Evolutionary conservation across 1,140 invertebrate genomes (phyloP), one percentile per base, ranked within the genome.

Genomic region (Homarus americanus): DNA sequence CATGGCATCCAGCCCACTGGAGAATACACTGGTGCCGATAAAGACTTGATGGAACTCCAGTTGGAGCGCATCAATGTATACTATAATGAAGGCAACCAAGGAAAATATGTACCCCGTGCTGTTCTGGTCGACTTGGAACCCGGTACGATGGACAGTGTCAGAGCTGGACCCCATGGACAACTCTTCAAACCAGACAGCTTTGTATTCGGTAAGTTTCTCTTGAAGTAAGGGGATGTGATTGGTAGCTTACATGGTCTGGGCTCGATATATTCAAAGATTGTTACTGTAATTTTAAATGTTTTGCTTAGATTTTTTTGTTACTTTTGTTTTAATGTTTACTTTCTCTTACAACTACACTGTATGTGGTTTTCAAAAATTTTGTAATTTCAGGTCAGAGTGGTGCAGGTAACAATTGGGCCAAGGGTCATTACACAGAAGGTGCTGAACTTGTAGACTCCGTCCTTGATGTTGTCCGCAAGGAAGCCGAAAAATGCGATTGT

Each of bases 111-210:
- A 12, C 88, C 88, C 38, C 88, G 88, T 84, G 88, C 88, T 15
- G 69, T 90, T 49, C 82, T 90, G 40, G 88, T 90, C 34, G 88
- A 90, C 41, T 38, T 90, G 79, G 88, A 90, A 53, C 88, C 88
- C 32, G 88, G 88, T 34, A 90, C 88, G 24, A 90, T 90, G 88
- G 88, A 90, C 80, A 90, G 88, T 66, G 88, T 90, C 17, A 82
- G 88, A 28, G 80, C 88, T 9, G 88, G 88, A 38, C 88, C 88
- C 32, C 88, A 90, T 76, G 88, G 88, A 10, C 80, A 83, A 44
- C 88, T 90, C 80, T 90, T 90, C 80, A 90, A 90, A 63, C 88
- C 88, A 40, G 88, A 90, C 88, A 90, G 88, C 72, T 90, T 90
- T 36, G 88, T 90, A 28, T 90, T 90, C n/a, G 88, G 88, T 90